These are phyloP conservation scores for Hipparchia sbordonii DNA, from an alignment of 2,888 invertebrate species.

Conservation along the genomic window DNA sequence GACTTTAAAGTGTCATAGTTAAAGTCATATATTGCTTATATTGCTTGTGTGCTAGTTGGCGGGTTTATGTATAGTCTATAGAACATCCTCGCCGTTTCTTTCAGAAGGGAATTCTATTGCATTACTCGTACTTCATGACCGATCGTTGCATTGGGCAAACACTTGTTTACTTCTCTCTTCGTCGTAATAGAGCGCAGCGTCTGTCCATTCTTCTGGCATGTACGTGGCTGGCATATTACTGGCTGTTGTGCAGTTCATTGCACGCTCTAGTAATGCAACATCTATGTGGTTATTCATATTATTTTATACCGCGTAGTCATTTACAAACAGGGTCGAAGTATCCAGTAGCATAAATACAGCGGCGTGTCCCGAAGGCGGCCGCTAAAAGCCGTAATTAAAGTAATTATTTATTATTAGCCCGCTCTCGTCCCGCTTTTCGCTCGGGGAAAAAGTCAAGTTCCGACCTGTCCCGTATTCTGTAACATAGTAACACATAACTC, in stretches of 20 bases:
- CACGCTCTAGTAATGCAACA: background rate
- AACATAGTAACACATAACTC: slow-evolving; percentile 55
- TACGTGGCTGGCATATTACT: background rate
- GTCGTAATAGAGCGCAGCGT: too few species aligned
- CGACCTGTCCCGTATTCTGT: slow-evolving; percentile 59
- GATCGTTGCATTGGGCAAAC: too few species aligned
- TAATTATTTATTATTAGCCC: slow-evolving; percentile 76
- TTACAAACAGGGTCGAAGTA: slow-evolving; percentile 37
- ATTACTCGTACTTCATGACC: too few species aligned
- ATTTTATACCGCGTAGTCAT: slow-evolving; percentile 29
- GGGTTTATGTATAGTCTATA: too few species aligned
- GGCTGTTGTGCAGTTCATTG: background rate
- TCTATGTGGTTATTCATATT: slow-evolving; percentile 1
- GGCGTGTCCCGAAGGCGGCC: slow-evolving; percentile 56
- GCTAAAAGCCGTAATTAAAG: slow-evolving; percentile 77
- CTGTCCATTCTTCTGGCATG: background rate
- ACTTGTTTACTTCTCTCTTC: too few species aligned
- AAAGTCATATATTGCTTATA: too few species aligned
- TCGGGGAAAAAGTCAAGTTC: slow-evolving; percentile 63
- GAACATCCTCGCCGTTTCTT: too few species aligned
- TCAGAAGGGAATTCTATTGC: too few species aligned
- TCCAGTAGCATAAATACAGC: slow-evolving; percentile 46
- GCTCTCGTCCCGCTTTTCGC: slow-evolving; percentile 59
- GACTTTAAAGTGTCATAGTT: too few species aligned
- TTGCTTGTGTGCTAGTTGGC: too few species aligned